Base-by-base conservation (phyloP, 2,113 vertebrate species). In the Chaenogobius annularis region DNA sequence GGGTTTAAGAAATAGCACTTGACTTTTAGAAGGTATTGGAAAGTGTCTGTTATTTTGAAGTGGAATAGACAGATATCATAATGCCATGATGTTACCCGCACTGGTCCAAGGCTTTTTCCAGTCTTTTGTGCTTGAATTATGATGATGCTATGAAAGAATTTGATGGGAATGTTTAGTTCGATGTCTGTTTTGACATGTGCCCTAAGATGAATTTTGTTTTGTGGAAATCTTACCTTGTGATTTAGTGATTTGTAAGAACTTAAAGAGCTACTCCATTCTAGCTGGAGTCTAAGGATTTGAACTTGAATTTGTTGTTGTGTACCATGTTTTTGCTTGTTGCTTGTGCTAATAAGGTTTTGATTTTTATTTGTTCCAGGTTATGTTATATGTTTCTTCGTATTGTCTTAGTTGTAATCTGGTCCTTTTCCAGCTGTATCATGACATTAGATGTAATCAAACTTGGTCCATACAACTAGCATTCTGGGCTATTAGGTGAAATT, bases 371-470 rank as follows among this genome's bases (percentile, higher is more conserved):
- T 58, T 26, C 12, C 13, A 22, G 55, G 55, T 26, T 12, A 15
- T 7, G 12, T 5, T n/a, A n/a, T n/a, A n/a, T 58, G 10, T 26
- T 58, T 58, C 5, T 12, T 31, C 26, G 9, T 9, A 15, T 31
- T 26, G 31, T 61, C 15, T 59, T 26, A 13, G 47, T 47, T 58
- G 59, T 69, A 71, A 35, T 66, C 63, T 61, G 48, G 19, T 81
- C 79, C 73, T 66, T 55, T 77, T 84, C 78, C 70, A 84, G 74
- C 80, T 58, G 43, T 71, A 84, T 86, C 71, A 82, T 80, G 83
- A 75, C 75, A 88, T 87, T 88, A 85, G 74, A 76, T 86, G 81
- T 81, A 89, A 90, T 91, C 84, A 90, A 89, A 89, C 72, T 73
- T 79, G 82, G 63, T 85, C 83, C 78, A 73, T 81, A 82, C 79